Base-by-base conservation (phyloP, 53 echinoderm and acorn worm species). In the Astropecten irregularis region DNA sequence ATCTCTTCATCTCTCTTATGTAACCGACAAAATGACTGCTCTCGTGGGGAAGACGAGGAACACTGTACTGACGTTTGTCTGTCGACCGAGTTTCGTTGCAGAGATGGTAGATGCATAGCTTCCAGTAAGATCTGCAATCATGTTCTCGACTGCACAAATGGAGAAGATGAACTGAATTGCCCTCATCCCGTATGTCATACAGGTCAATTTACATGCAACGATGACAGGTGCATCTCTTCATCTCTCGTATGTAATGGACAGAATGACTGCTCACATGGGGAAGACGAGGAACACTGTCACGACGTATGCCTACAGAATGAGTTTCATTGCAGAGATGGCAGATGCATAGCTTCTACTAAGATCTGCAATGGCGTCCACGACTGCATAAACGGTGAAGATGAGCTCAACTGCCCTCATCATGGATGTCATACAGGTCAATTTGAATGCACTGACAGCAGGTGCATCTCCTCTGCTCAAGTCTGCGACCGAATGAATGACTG, bases 401-500 rank as follows among this genome's bases (percentile, higher is more conserved):
- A 73, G 22, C 33, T 3, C 4, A 29, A 73, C 9, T 74, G 74
- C 20, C 9, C 40, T 13, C 66, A n/a, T n/a, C n/a, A n/a, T n/a
- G 25, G 52, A 9, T 66, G 83, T n/a, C 66, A 33, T 5, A 0
- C 20, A 0, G 33, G 47, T 29, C 10, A 63, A 21, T 81, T 63
- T 63, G 23, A 47, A 27, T 74, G 74, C 40, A 19, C 15, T 15
- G 15, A 55, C 33, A 19, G 50, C 8, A 46, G 26, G 30, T 88
- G 88, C 32, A 63, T 88, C 4, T 28, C 29, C 19, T 34, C 52
- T 13, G 14, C 53, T 3, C 71, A 82, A 47, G 21, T 71, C 13
- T 88, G 88, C 48, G 52, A 88, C 42, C 56, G 62, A 9, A 10
- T 28, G 13, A 61, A 59, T 20, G 88, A 88, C 34, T 88, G 88